Percentiles rank a stretch among this genome's conserved stretches.
These are phyloP conservation scores for Prochilodus magdalenae DNA, from an alignment of 2,113 vertebrate genomes.

Conservation along the genomic window DNA sequence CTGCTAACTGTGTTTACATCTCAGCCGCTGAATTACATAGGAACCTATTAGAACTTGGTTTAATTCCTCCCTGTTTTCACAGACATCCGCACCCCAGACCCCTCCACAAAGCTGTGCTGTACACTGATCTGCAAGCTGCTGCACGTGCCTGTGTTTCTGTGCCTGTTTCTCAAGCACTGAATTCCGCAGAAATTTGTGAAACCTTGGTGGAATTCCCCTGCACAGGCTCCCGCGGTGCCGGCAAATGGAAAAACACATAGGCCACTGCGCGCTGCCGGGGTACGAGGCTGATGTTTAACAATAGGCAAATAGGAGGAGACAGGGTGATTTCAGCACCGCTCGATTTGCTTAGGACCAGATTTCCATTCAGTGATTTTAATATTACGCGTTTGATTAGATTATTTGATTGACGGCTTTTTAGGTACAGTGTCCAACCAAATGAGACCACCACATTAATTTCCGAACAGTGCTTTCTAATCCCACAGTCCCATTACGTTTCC, in stretches of 20 bases:
- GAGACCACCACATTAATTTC: background rate
- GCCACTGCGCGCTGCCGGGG: background rate
- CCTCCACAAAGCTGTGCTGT: too few relatives aligned
- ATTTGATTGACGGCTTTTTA: slow-evolving; percentile 25
- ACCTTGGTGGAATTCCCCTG: background rate
- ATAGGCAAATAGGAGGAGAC: slow-evolving; percentile 64
- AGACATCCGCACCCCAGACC: too few relatives aligned
- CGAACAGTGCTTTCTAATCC: background rate
- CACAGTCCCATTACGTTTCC: background rate
- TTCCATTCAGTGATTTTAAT: slow-evolving; percentile 57
- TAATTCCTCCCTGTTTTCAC: too few relatives aligned
- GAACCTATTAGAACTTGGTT: too few relatives aligned
- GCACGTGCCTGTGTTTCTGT: too few relatives aligned
- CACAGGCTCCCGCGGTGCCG: background rate
- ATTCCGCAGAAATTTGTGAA: too few relatives aligned
- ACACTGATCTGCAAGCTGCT: too few relatives aligned
- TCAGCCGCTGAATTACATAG: too few relatives aligned
- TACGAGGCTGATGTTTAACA: slow-evolving; percentile 49
- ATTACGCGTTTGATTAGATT: slow-evolving; percentile 35
- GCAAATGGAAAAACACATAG: slow-evolving; percentile 11
- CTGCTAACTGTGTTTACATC: too few relatives aligned
- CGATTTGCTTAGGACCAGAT: slow-evolving; percentile 67
- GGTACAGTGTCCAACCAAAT: slow-evolving; percentile 18
- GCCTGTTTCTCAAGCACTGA: too few relatives aligned
- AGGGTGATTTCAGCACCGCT: slow-evolving; percentile 52